Percentiles rank a stretch among this genome's conserved stretches.
These are phyloP conservation scores for Limosa lapponica DNA, from an alignment of 2,797 vertebrate species.

Conservation along the genomic window DNA sequence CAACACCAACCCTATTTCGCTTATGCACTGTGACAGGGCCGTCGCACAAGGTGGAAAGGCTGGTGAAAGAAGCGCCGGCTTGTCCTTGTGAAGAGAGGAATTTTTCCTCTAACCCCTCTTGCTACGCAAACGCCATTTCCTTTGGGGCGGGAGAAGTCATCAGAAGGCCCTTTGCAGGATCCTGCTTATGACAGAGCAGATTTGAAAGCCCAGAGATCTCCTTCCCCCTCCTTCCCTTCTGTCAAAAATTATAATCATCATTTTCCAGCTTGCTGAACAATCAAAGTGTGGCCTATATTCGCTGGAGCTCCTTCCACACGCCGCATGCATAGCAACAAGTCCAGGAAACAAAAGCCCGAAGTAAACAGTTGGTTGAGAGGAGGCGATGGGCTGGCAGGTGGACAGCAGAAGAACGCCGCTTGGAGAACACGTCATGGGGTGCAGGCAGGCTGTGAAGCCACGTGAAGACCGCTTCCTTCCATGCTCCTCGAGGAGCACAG, in stretches of 20 bases:
- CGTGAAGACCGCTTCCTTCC: not conserved
- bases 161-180: constrained; percentile 37
- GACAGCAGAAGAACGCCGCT: not conserved
- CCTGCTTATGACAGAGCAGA: constrained; percentile 72
- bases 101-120: constrained; percentile 34
- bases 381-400: not conserved
- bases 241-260: constrained; percentile 77
- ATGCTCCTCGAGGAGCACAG: not conserved
- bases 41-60: not conserved
- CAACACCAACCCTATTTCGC: rapidly evolving
- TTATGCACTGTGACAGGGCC: not conserved
- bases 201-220: constrained; percentile 63
- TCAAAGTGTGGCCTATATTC: constrained; percentile 76
- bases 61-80: not conserved
- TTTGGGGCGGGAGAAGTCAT: constrained; percentile 32
- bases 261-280: constrained; percentile 76
- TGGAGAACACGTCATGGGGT: rapidly evolving
- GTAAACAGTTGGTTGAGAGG: constrained; percentile 39
- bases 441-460: not conserved
- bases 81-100: not conserved
- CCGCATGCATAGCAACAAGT: constrained; percentile 76
- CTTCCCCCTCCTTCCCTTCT: constrained; percentile 59
- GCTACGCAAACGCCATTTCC: constrained; percentile 46
- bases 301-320: constrained; percentile 68
- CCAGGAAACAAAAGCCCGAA: constrained; percentile 65